Base-by-base conservation (phyloP, 2,797 vertebrate species). In the Pyrocephalus nanus region DNA sequence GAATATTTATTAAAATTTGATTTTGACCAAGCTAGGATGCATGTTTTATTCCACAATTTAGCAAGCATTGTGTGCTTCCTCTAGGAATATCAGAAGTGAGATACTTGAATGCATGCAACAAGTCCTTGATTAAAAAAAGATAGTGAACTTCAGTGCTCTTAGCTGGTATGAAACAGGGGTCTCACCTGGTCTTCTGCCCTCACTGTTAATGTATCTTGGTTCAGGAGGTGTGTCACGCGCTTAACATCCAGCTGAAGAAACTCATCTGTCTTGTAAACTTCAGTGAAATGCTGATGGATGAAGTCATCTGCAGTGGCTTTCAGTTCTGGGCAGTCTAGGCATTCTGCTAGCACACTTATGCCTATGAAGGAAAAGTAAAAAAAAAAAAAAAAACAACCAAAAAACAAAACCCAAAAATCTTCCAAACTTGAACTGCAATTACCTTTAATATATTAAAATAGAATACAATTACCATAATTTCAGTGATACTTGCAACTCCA, bases 221-320 rank as follows among this genome's bases (percentile, higher is more conserved):
- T 99, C 88, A 99, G 98, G 11, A 99, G 98, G 81, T 99, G 98
- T 15, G 99, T 99, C 89, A 99, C 99, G 64, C 99, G 98, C 67
- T 98, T 98, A 53, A 99, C 99, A 62, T 99, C 99, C 92, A 99
- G 98, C 78, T 99, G 99, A 71, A 99, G 98, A 96, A 99, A 99
- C 97, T 99, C 99, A 47, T 99, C 99, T 55, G 99, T 98, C 97
- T 99, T 99, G 95, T 99, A 99, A 94, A 99, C 99, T 96, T 99
- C 99, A 62, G 99, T 99, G 96, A 99, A 99, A 96, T 99, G 99
- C 90, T 99, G 98, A 97, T 99, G 98, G 88, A 99, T 99, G 95
- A 99, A 99, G 94, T 99, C 98, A 92, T 99, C 99, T 15, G 99
- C 99, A 53, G 99, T 99, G 36, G 97, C 98, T 97, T 99, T 99